Evolutionary conservation across 2,888 invertebrate species (phyloP), one percentile per base, ranked within the genome.

Genomic region (Tipula confusa): DNA sequence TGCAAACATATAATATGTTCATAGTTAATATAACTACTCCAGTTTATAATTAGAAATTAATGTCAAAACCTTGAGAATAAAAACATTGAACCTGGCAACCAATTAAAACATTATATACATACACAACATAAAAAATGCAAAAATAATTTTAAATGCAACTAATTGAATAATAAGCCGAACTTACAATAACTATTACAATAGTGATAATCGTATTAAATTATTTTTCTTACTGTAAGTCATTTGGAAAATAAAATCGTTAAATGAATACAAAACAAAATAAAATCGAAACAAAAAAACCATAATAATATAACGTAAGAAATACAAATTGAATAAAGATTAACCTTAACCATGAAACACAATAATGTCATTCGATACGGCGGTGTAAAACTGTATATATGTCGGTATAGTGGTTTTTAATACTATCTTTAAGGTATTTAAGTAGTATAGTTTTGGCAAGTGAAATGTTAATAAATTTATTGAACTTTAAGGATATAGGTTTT

Each of bases 31-130:
- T 64, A 64, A 24, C 24, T 24, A 24, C 64, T 64, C 64, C 24
- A 64, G 64, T 64, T 64, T 64, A 64, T 64, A 64, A 64, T 64
- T 64, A 64, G 64, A 64, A 64, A 64, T 24, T 64, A 64, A 64
- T 24, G 24, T 24, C 64, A 24, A 15, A 64, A 64, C 64, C 64
- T 64, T 64, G 64, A 64, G 64, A 64, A 64, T n/a, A 64, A 64
- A 43, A 64, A 64, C 64, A 64, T 64, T 64, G 64, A 64, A 64
- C 64, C 64, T 64, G 64, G 64, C 64, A 64, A 64, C 64, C 64
- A 64, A 64, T 64, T 64, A 64, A 64, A n/a, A n/a, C n/a, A n/a
- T n/a, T n/a, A n/a, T n/a, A n/a, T n/a, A n/a, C n/a, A 64, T 24
- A 64, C 64, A 64, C 64, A 64, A 64, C 64, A 24, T n/a, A n/a